Base-by-base conservation (phyloP, 2,797 vertebrate species). In the Helostoma temminkii region DNA sequence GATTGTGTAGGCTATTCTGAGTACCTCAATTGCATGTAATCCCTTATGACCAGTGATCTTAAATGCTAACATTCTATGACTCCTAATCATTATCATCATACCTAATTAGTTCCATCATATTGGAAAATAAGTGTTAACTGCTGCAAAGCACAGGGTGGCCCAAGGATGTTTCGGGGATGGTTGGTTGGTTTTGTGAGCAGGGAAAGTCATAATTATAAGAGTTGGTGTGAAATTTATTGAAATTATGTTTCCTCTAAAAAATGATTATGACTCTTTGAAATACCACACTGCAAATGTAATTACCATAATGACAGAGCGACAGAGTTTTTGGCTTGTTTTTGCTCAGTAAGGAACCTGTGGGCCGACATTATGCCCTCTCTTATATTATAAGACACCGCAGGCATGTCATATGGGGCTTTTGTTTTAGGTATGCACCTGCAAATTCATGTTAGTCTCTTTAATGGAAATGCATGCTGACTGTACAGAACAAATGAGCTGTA, bases 401-500 rank as follows among this genome's bases (percentile, higher is more conserved):
- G 18, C 70, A 62, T 66, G 70, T 82, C 62, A 50, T 41, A 32
- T 41, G n/a, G 72, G 19, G 36, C 37, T 36, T 84, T 78, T 62
- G 62, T 83, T 82, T 81, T 18, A 39, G 46, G 25, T 57, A 30
- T 64, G 62, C 84, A 91, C 88, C 83, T 87, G 82, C 68, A 64
- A 62, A 73, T 69, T 37, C 19, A 65, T 64, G 52, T 69, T 11
- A 37, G 24, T 19, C 49, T 67, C 45, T 25, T 54, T 72, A 71
- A 78, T 68, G 71, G 36, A 1, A 0, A n/a, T 46, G 52, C 3
- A 21, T 66, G 63, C 74, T 82, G 61, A 74, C 67, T 63, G 66
- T 49, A 46, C 59, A 53, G 50, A 82, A 66, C 67, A 85, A 81
- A 87, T 81, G 63, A 89, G 57, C 71, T 71, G 60, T 61, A 61